Percentiles rank a stretch among this genome's conserved stretches.
These are phyloP conservation scores for Cydia fagiglandana DNA, from an alignment of 1,140 invertebrate species.

Conservation along the genomic window DNA sequence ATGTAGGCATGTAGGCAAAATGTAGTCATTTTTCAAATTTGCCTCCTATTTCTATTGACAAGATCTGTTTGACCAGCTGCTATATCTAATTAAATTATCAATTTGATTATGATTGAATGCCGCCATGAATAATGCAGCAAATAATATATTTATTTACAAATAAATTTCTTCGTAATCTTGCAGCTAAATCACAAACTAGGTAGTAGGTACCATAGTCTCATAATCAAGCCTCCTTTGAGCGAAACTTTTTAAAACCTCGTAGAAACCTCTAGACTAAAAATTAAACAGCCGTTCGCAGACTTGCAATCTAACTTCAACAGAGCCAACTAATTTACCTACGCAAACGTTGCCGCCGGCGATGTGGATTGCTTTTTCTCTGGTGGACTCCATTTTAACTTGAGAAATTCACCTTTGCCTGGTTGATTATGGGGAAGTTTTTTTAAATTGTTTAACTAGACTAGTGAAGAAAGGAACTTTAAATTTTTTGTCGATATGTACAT, in stretches of 20 bases:
- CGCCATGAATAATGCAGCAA: too few relatives aligned
- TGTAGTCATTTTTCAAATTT: too few relatives aligned
- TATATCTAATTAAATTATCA: too few relatives aligned
- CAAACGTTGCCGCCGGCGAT: slow-evolving; percentile 25
- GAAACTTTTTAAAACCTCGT: slow-evolving; percentile 3
- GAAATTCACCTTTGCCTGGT: slow-evolving; percentile 21
- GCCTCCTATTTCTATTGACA: too few relatives aligned
- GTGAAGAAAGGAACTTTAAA: not conserved
- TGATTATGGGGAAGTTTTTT: slow-evolving; percentile 7
- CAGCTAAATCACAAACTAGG: not conserved
- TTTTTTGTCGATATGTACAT: too few relatives aligned
- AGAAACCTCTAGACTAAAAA: slow-evolving; percentile 31
- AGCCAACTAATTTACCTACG: slow-evolving; percentile 37
- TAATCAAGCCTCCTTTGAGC: slow-evolving; percentile 5
- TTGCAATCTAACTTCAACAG: slow-evolving; percentile 37
- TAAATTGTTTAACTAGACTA: not conserved
- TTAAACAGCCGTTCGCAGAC: slow-evolving; percentile 29
- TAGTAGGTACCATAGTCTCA: not conserved
- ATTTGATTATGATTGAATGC: too few relatives aligned
- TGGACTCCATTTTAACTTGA: slow-evolving; percentile 24
- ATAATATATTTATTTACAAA: too few relatives aligned
- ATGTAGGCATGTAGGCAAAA: too few relatives aligned
- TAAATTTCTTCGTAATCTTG: not conserved
- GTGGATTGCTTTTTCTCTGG: slow-evolving; percentile 30
- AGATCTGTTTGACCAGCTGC: too few relatives aligned